Evolutionary conservation across 2,113 vertebrate genomes (phyloP), one percentile per base, ranked within the genome.

Genomic region (Halichoeres trimaculatus): DNA sequence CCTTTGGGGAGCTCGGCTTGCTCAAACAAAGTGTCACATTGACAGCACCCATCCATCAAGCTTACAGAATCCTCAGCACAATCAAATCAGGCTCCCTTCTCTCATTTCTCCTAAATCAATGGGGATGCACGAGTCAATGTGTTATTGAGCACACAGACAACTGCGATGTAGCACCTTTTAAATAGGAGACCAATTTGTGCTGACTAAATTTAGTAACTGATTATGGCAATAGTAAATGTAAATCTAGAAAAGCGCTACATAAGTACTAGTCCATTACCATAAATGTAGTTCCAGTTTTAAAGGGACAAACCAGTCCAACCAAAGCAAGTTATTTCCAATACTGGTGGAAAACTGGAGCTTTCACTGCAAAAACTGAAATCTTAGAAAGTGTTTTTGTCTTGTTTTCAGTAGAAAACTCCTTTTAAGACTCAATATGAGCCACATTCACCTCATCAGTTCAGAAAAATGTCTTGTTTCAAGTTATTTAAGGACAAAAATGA

Each of bases 91-190:
- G 59, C 19, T 16, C 1, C 19, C 10, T 20, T 11, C 60, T 53
- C 54, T 61, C 30, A 24, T 80, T 77, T 1, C 22, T 30, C 50
- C 17, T 23, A 13, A 72, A 69, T 85, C 79, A 68, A 75, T 59
- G 57, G 1, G 60, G 34, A 61, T n/a, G 58, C 35, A 65, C 19
- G 59, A 30, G 35, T 57, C 65, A 45, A 41, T 61, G 30, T 35
- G 6, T 70, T 55, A 35, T 22, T 1, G 34, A 76, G 40, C 10
- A 64, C 41, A 14, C 12, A 17, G 40, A 60, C 16, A 1, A 50
- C 0, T 30, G 14, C 11, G 1, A 48, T 8, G 17, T 34, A 65
- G 24, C 0, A 52, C 26, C 22, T 57, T 57, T 34, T 45, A 43
- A 55, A 26, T 9, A 2, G 8, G n/a, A 65, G 20, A 36, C 19